phyloP scores from a whole-genome alignment of 2,113 vertebrate species.

The Thalassoma bifasciatum region DNA sequence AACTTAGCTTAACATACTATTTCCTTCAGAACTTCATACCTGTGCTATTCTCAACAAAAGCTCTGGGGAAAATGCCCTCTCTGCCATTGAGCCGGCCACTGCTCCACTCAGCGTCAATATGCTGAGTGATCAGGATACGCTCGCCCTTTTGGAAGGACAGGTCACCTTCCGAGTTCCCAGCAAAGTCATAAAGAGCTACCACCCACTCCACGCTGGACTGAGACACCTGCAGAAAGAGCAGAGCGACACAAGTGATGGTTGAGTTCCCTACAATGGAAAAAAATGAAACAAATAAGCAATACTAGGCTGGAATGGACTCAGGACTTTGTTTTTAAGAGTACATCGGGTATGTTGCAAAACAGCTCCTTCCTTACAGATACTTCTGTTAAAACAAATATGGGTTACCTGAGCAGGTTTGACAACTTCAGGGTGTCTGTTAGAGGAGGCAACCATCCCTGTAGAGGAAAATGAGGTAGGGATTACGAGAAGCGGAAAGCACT shows the following conservation, averaged over 20 bases:
- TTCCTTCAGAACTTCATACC: conserved; percentile 76
- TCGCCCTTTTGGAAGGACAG: conserved; percentile 90
- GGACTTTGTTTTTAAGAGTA: neutral
- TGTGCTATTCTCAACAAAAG: conserved; percentile 84
- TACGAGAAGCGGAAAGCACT: neutral
- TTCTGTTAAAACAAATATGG: neutral
- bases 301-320: neutral
- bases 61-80: conserved; percentile 90
- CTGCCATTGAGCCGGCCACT: conserved; percentile 85
- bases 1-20: neutral
- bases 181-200: conserved; percentile 90
- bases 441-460: conserved; percentile 81
- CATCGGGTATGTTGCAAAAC: neutral
- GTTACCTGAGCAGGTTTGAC: conserved; percentile 74
- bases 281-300: neutral
- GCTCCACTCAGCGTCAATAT: conserved; percentile 88
- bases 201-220: conserved; percentile 82
- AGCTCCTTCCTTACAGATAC: neutral
- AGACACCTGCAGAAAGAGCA: neutral
- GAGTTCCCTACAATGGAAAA: neutral
- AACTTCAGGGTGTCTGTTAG: conserved; percentile 19
- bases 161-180: conserved; percentile 86
- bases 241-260: neutral
- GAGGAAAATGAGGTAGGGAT: neutral
- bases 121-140: conserved; percentile 86